Evolutionary conservation across 2,797 vertebrate genomes (phyloP).

Genomic region (Ceyx erithaca): DNA sequence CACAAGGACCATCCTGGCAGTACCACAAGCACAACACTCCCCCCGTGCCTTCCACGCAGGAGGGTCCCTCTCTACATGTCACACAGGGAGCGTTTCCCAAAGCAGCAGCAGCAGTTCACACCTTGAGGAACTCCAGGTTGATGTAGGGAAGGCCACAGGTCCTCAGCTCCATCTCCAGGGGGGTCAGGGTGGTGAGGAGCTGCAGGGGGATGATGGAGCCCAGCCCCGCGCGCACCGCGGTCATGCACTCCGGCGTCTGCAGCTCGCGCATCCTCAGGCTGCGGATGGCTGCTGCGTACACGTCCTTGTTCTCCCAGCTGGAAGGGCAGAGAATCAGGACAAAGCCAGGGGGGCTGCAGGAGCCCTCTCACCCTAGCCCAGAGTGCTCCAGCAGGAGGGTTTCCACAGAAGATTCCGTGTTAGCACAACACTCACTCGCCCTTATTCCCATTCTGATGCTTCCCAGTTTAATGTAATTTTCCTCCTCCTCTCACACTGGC

Average conservation of each 20-base stretch:
- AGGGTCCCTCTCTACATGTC: not conserved
- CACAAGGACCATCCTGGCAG: not conserved
- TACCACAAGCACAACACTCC: not conserved
- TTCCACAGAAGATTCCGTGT: not conserved
- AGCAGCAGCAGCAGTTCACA: not conserved
- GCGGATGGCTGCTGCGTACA: constrained; percentile 89
- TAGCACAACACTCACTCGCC: no score
- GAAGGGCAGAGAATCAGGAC: not conserved
- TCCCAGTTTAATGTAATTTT: not conserved
- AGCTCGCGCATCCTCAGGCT: constrained; percentile 91
- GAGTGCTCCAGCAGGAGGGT: rapidly evolving
- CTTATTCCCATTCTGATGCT: not conserved
- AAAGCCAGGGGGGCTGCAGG: rapidly evolving
- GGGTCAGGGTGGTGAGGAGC: constrained; percentile 92
- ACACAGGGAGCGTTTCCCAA: not conserved
- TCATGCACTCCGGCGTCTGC: constrained; percentile 91
- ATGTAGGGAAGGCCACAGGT: constrained; percentile 95
- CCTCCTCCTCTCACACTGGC: not conserved
- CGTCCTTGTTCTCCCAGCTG: constrained; percentile 97
- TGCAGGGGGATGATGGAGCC: constrained; percentile 94
- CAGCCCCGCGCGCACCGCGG: constrained; percentile 90
- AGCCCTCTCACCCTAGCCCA: rapidly evolving
- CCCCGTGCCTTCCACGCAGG: rapidly evolving
- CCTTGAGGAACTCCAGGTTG: constrained; percentile 98
- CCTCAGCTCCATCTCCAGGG: constrained; percentile 93